Evolutionary conservation across 2,888 invertebrate genomes (phyloP), one percentile per base, ranked within the genome.

Genomic region (Parnassius apollo): DNA sequence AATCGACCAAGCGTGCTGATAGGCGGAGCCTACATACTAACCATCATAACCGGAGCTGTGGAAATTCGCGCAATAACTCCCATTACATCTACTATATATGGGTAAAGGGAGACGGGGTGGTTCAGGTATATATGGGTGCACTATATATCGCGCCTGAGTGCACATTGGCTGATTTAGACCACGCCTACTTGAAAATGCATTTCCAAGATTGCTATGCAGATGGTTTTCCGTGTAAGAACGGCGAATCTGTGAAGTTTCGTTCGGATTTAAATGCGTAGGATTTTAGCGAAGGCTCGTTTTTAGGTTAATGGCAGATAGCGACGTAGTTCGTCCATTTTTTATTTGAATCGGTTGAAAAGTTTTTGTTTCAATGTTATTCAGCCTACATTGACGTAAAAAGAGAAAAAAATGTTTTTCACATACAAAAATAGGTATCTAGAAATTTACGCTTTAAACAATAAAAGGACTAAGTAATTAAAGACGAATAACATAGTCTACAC

Each of bases 91-190:
- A 66, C 72, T 79, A 77, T 71, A 65, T 63, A 70, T 75, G 65
- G 68, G 65, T 57, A 66, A 66, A 66, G 76, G 75, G 80, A 70
- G 71, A 71, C 64, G 71, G 66, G 76, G 83, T 1, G 73, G 83
- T 59, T 76, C 82, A 66, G 9, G 42, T 22, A 12, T 51, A 2
- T 58, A 22, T 86, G 86, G 88, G 69, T 81, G 85, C 77, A 78
- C 86, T 88, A 91, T 81, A 88, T 86, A 89, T 86, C 91, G 92
- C 90, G 92, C 90, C 86, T 91, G 89, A 90, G 64, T 92, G 90
- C 88, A 91, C 92, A 92, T 92, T 92, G 92, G 91, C 83, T 86
- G 90, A 84, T 83, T 81, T 77, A 81, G 77, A 75, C 88, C 90
- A 88, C 91, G 89, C 92, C 93, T 75, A 84, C 79, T 75, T 79